phyloP scores from a whole-genome alignment of 1,140 invertebrate genomes.

The Lucilia sericata region DNA sequence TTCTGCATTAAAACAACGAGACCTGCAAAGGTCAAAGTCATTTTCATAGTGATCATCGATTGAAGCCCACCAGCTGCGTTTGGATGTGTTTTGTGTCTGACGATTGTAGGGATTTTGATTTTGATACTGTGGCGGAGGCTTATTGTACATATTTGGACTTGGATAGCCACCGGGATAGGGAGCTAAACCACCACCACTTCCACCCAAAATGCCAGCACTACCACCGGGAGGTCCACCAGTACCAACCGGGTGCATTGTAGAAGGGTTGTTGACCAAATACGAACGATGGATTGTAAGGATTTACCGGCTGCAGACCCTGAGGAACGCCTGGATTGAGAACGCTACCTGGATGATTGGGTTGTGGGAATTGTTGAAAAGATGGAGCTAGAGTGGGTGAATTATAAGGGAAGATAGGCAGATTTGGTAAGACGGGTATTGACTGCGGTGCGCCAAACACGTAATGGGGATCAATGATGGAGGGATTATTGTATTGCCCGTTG shows the following conservation, averaged over 20 bases:
- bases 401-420: conserved; percentile 66
- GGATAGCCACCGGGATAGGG: conserved; percentile 59
- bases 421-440: conserved; percentile 63
- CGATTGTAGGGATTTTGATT: conserved; percentile 63
- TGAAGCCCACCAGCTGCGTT: conserved; percentile 53
- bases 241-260: conserved; percentile 55
- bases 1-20: conserved; percentile 14
- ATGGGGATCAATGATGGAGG: conserved; percentile 62
- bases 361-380: conserved; percentile 66
- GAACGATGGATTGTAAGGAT: conserved; percentile 66
- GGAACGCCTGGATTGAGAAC: conserved; percentile 65
- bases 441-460: conserved; percentile 66
- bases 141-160: conserved; percentile 66
- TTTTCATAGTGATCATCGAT: conserved; percentile 7
- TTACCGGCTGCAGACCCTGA: conserved; percentile 64
- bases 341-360: conserved; percentile 66
- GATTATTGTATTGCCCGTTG: conserved; percentile 41
- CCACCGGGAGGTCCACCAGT: conserved; percentile 61
- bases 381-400: conserved; percentile 64
- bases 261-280: conserved; percentile 64
- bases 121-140: conserved; percentile 65
- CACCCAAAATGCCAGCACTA: conserved; percentile 59
- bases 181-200: conserved; percentile 56
- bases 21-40: conserved; percentile 7
- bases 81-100: conserved; percentile 63